Percentiles rank a stretch among this genome's conserved stretches.
These are phyloP conservation scores for Orchestia grillus DNA, from an alignment of 1,140 invertebrate species.

Conservation along the genomic window DNA sequence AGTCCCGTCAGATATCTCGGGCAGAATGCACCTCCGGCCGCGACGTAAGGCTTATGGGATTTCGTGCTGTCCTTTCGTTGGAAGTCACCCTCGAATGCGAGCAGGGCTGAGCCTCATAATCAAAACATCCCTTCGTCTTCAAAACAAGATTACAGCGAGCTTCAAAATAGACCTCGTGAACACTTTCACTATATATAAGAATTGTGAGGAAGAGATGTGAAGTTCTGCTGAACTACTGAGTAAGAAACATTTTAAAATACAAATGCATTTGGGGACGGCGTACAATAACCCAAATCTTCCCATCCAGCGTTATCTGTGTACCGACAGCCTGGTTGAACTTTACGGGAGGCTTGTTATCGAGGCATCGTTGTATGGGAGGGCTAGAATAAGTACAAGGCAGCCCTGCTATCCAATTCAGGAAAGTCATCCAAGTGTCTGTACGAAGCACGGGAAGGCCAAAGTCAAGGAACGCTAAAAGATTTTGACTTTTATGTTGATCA, in stretches of 20 bases:
- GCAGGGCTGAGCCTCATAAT: not conserved
- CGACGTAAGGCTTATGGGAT: not conserved
- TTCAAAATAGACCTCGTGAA: not conserved
- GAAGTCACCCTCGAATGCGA: not conserved
- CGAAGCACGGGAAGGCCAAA: not conserved
- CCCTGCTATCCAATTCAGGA: not conserved
- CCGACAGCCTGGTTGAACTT: not conserved
- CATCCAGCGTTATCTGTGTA: not conserved
- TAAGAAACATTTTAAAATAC: not conserved
- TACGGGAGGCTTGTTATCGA: not conserved
- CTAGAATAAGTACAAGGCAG: not conserved
- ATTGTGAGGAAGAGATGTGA: not conserved
- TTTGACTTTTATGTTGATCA: not conserved
- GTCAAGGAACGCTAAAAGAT: not conserved
- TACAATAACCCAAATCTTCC: not conserved
- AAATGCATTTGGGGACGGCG: not conserved
- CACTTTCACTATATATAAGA: not conserved
- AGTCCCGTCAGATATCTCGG: not conserved
- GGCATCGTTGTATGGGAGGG: not conserved
- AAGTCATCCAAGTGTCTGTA: not conserved
- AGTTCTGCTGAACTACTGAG: not conserved
- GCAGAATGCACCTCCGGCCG: not conserved
- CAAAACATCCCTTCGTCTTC: not conserved
- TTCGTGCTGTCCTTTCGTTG: not conserved
- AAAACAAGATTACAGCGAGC: not conserved